Evolutionary conservation across 2,888 invertebrate species (phyloP).

Genomic region (Formica aserva): DNA sequence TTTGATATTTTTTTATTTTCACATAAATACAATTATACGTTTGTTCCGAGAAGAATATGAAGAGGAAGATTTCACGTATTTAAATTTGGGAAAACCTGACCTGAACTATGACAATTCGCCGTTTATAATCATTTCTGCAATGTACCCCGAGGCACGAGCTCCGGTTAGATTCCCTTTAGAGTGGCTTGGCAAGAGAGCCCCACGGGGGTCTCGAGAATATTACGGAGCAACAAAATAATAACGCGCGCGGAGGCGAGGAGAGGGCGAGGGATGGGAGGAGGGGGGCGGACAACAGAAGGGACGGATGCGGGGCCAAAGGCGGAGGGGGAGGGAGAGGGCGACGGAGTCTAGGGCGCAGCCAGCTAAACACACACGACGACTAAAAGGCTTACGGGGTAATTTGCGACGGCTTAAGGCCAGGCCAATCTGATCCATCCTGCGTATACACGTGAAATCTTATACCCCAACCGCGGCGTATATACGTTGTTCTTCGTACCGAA

Average conservation of each 20-base stretch:
- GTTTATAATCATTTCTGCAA: constrained; percentile 68
- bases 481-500: constrained; percentile 63
- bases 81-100: neutral
- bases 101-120: constrained; percentile 58
- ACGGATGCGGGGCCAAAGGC: constrained; percentile 34
- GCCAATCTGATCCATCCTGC: constrained; percentile 82
- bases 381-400: constrained; percentile 85
- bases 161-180: constrained; percentile 75
- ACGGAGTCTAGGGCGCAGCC: constrained; percentile 70
- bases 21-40: neutral
- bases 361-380: constrained; percentile 81
- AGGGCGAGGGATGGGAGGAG: too few species aligned
- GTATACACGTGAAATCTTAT: constrained; percentile 82
- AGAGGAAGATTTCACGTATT: neutral
- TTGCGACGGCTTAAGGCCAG: constrained; percentile 83
- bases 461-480: constrained; percentile 66
- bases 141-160: constrained; percentile 58
- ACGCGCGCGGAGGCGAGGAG: constrained; percentile 53
- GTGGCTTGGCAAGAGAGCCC: constrained; percentile 72
- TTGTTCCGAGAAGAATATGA: too few species aligned
- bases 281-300: constrained; percentile 40
- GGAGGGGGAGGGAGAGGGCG: constrained; percentile 31
- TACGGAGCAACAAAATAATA: constrained; percentile 78
- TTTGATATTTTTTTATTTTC: neutral
- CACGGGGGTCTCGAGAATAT: constrained; percentile 76